Conservation (phyloP, 2,888 invertebrate species). For the Sinopyrophorus schimmeli region DNA sequence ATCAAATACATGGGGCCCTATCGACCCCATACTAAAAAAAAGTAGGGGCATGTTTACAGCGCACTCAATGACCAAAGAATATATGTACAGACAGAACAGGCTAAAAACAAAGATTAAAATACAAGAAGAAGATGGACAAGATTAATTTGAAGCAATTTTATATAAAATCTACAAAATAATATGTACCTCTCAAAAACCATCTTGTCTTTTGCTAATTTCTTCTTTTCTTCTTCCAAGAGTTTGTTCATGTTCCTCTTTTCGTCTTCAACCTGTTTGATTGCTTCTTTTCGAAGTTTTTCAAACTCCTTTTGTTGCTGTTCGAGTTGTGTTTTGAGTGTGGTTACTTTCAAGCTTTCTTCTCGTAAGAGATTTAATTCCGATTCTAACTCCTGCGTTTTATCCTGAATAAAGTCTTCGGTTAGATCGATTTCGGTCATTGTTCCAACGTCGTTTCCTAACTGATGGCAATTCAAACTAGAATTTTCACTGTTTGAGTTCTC, state of each 20-base stretch:
- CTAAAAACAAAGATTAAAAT: constrained; percentile 53
- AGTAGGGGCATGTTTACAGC: constrained; percentile 59
- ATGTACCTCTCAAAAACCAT: constrained; percentile 52
- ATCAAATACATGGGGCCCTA: constrained; percentile 52
- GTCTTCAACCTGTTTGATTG: constrained; percentile 63
- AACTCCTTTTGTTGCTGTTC: constrained; percentile 59
- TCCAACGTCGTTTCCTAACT: constrained; percentile 25
- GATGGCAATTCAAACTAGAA: not conserved
- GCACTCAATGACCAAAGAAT: constrained; percentile 60
- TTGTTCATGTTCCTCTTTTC: constrained; percentile 66
- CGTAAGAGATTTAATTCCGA: constrained; percentile 63
- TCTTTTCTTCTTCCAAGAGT: constrained; percentile 64
- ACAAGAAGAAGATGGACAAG: constrained; percentile 3
- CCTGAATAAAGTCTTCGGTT: constrained; percentile 56
- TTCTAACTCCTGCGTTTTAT: constrained; percentile 68
- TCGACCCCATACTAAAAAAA: constrained; percentile 50
- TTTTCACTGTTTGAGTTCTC: constrained; percentile 1
- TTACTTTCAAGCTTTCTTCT: constrained; percentile 58
- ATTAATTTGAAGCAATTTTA: not conserved
- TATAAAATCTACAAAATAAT: not conserved
- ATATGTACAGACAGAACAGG: constrained; percentile 58
- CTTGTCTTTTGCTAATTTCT: constrained; percentile 66
- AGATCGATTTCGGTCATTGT: constrained; percentile 42
- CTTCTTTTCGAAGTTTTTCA: constrained; percentile 58
- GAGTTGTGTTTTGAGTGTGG: constrained; percentile 50